phyloP scores from a whole-genome alignment of 2,888 invertebrate genomes.

The Auanema freiburgensis region DNA sequence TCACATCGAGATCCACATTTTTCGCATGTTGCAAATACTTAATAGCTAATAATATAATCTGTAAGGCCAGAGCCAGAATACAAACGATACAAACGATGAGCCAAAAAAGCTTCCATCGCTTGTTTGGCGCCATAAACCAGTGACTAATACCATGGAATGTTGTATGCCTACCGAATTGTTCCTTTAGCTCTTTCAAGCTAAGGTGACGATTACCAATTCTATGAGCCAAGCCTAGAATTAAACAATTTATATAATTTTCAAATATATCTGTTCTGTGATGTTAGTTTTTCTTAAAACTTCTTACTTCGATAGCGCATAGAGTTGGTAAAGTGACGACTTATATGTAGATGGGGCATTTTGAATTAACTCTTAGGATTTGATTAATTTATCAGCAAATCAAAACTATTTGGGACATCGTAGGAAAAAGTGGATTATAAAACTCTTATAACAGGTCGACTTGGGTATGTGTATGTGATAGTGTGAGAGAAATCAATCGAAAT shows the following conservation, averaged over 20 bases:
- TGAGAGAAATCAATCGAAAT: too few relatives aligned
- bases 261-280: too few relatives aligned
- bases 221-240: constrained; percentile 40
- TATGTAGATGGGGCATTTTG: too few relatives aligned
- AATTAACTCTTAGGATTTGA: too few relatives aligned
- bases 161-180: constrained; percentile 25
- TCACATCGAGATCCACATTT: constrained; percentile 63
- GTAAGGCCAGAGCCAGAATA: constrained; percentile 40
- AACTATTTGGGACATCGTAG: too few relatives aligned
- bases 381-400: too few relatives aligned
- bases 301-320: too few relatives aligned
- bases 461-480: too few relatives aligned
- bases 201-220: constrained; percentile 46
- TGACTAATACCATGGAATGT: constrained; percentile 46
- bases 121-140: constrained; percentile 52
- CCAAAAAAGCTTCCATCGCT: constrained; percentile 57
- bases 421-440: too few relatives aligned
- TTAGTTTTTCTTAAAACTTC: too few relatives aligned
- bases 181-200: constrained; percentile 42
- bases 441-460: too few relatives aligned
- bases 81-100: constrained; percentile 54
- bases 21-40: constrained; percentile 58
- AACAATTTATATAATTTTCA: neutral
- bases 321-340: too few relatives aligned
- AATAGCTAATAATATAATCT: constrained; percentile 53